Conservation (phyloP, 2,113 vertebrate genomes). For the Dasypus novemcinctus region DNA sequence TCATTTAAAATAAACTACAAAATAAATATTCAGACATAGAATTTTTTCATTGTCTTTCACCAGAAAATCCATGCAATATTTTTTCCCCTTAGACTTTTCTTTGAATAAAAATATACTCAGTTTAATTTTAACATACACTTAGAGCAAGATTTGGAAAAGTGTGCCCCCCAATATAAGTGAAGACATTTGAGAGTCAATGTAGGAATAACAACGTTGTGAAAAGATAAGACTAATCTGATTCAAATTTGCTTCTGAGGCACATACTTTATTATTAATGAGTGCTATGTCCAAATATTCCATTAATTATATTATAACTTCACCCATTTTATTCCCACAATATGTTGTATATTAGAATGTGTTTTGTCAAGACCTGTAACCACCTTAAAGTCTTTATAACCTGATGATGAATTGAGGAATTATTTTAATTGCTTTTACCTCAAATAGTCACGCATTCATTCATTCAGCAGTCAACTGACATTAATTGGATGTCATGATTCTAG, state of each 20-base stretch:
- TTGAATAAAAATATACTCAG: slow-evolving; percentile 57
- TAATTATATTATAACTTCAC: neutral
- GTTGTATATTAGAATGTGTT: neutral
- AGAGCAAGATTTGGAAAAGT: slow-evolving; percentile 40
- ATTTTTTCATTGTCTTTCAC: neutral
- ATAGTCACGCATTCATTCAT: neutral
- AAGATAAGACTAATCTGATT: slow-evolving; percentile 57
- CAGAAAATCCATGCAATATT: neutral
- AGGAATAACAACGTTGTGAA: slow-evolving; percentile 52
- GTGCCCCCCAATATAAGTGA: slow-evolving; percentile 34
- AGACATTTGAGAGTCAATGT: neutral
- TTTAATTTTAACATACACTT: slow-evolving; percentile 59
- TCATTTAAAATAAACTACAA: slow-evolving; percentile 74
- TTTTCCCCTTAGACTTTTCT: slow-evolving; percentile 38
- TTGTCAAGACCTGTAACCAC: neutral
- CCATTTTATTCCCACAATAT: neutral
- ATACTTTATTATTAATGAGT: slow-evolving; percentile 9
- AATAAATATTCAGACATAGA: slow-evolving; percentile 56
- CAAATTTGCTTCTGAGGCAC: neutral
- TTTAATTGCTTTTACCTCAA: neutral
- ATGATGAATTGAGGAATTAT: neutral
- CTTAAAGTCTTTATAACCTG: neutral
- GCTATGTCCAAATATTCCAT: neutral
- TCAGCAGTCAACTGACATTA: neutral
- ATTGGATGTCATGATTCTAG: neutral